Base-by-base conservation (phyloP, 1,140 invertebrate species). In the Onthophagus taurus region DNA sequence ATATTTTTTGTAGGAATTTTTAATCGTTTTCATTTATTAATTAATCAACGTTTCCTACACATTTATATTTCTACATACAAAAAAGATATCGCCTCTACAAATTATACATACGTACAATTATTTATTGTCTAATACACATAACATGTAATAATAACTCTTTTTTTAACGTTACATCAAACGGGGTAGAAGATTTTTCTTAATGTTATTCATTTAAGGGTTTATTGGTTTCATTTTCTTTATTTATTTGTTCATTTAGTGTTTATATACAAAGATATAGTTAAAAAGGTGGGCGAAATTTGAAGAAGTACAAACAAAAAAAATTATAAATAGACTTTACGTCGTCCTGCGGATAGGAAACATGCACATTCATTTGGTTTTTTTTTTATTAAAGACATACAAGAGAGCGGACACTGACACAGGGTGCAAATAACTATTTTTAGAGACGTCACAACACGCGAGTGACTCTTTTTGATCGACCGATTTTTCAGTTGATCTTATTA, bases 391-490 rank as follows among this genome's bases (percentile, higher is more conserved):
- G 47, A 41, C 38, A 18, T 41, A 59, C 57, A 59, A 58, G 54
- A n/a, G n/a, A 47, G 55, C 51, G 50, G 55, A 61, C 55, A 59
- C 48, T 56, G 49, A 58, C 53, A 57, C 45, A 47, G 48, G 49
- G 56, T 58, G 56, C 54, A 55, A 53, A 49, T 54, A 53, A 42
- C 47, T 54, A 56, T 26, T 7, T 26, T 7, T 6, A 41, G 38
- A 48, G 38, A 54, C 49, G 54, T 59, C 60, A 62, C 57, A 63
- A 63, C 60, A 63, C 58, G 61, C 58, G 60, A 63, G 60, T 59
- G 60, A 60, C 35, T n/a, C n/a, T n/a, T n/a, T n/a, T n/a, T n/a
- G n/a, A n/a, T n/a, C n/a, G n/a, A n/a, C n/a, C n/a, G n/a, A n/a
- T n/a, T n/a, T n/a, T n/a, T n/a, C n/a, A n/a, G n/a, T n/a, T n/a